Percentiles rank a stretch among this genome's conserved stretches.
Conservation (phyloP, 2,113 vertebrate genomes). For the Saguinus midas region DNA sequence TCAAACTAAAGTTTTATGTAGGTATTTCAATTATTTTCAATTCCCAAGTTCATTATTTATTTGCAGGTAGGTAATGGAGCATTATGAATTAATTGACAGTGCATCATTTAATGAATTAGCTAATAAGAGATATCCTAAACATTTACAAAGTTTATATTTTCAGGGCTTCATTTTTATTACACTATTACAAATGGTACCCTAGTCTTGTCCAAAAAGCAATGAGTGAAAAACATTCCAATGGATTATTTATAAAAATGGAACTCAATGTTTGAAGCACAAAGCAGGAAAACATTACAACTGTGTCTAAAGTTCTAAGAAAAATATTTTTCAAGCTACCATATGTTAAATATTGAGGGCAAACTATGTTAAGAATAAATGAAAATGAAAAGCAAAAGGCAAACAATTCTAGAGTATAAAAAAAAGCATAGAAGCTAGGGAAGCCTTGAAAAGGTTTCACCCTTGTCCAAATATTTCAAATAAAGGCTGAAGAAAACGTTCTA, state of each 20-base stretch:
- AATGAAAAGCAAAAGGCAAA: background rate
- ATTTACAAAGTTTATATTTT: conserved; percentile 64
- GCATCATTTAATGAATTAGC: conserved; percentile 72
- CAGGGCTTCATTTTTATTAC: conserved; percentile 22
- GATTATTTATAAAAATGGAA: conserved; percentile 61
- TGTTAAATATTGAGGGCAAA: conserved; percentile 29
- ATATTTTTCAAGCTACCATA: conserved; percentile 51
- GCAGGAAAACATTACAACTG: conserved; percentile 34
- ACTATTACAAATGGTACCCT: conserved; percentile 52
- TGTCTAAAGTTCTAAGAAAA: conserved; percentile 44
- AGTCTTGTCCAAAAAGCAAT: conserved; percentile 58
- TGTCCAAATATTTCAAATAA: conserved; percentile 2
- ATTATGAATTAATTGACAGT: conserved; percentile 70
- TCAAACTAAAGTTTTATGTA: conserved; percentile 57
- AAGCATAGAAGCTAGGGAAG: background rate
- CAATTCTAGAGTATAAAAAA: background rate
- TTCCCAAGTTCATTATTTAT: conserved; percentile 73
- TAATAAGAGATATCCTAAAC: conserved; percentile 60
- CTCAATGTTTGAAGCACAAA: conserved; percentile 47
- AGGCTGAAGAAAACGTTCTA: background rate
- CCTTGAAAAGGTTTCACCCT: background rate
- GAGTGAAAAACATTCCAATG: conserved; percentile 22
- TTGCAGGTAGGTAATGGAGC: conserved; percentile 61
- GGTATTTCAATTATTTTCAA: conserved; percentile 71
- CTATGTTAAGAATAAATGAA: conserved; percentile 10